Base-by-base conservation (phyloP, 1,140 invertebrate species). In the Formica exsecta region DNA sequence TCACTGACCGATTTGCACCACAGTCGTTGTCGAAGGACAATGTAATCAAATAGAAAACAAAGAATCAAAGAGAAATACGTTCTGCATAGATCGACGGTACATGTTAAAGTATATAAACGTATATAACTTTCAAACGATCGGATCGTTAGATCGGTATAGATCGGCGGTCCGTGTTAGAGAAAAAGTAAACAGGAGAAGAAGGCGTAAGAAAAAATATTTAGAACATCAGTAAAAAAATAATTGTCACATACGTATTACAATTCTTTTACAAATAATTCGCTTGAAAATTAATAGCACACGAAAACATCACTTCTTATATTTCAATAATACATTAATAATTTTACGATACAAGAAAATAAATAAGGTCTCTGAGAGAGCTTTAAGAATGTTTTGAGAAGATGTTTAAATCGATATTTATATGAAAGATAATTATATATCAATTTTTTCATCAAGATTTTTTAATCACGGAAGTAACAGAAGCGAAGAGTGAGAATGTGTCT, bases 401-500 rank as follows among this genome's bases (percentile, higher is more conserved):
- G 16, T 16, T 51, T 51, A 13, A 80, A 68, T 51, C 16, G 8
- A 80, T 22, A 38, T 70, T 22, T 36, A 8, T 41, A 44, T 44
- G 38, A 70, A 32, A 25, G 8, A 70, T 13, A 13, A 57, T 70
- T 36, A 11, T 19, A 16, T 22, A 16, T 54, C 38, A 54, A 41
- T 68, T 44, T 8, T 38, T 54, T 65, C n/a, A 68, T 32, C 5
- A 22, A 68, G 11, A 32, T 59, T 59, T n/a, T n/a, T 68, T 32
- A 41, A 54, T 71, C 36, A 71, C 64, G 48, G 65, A 77, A 77
- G 61, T 85, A 62, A 68, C 29, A 70, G 65, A 77, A 87, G 29
- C 86, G n/a, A 81, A 51, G 3, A 16, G 64, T 86, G 87, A 87
- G 38, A 83, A 61, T 51, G 71, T 51, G 71, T 87, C 54, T 48